A percentile compares a stretch with the other conserved stretches of the same genome.
These are phyloP conservation scores for Punctoribates punctum DNA, from an alignment of 2,888 invertebrate genomes.

Conservation along the genomic window DNA sequence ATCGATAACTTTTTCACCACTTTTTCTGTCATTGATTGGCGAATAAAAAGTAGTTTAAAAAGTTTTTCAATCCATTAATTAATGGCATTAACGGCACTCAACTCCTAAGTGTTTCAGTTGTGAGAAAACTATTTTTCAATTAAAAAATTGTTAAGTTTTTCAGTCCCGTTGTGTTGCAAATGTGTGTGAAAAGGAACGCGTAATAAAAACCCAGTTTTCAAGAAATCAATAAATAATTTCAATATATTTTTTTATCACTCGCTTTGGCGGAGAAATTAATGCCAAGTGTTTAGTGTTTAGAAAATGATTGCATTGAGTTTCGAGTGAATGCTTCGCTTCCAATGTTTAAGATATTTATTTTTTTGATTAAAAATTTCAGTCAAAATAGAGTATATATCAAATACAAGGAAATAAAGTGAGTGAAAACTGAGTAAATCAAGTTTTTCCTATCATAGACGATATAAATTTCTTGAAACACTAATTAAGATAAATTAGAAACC, in stretches of 20 bases:
- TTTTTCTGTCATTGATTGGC: neutral
- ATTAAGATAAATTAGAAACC: slow-evolving; percentile 31
- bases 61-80: neutral
- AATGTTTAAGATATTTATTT: neutral
- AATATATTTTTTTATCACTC: slow-evolving; percentile 13
- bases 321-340: slow-evolving; percentile 6
- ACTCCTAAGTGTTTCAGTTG: neutral
- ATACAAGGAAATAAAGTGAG: neutral
- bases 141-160: neutral
- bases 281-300: neutral
- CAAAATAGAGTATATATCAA: neutral
- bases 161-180: neutral
- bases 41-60: slow-evolving; percentile 4
- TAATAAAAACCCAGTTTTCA: slow-evolving; percentile 30
- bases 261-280: neutral
- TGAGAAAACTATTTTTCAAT: slow-evolving; percentile 30
- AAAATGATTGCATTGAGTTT: slow-evolving; percentile 2
- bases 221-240: slow-evolving; percentile 31
- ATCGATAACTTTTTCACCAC: neutral
- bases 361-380: neutral
- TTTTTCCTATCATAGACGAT: slow-evolving; percentile 1
- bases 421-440: neutral
- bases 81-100: neutral
- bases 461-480: neutral
- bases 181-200: slow-evolving; percentile 13